These are phyloP conservation scores for Zaprionus lachaisei DNA, from an alignment of 1,140 invertebrate genomes.

Conservation along the genomic window DNA sequence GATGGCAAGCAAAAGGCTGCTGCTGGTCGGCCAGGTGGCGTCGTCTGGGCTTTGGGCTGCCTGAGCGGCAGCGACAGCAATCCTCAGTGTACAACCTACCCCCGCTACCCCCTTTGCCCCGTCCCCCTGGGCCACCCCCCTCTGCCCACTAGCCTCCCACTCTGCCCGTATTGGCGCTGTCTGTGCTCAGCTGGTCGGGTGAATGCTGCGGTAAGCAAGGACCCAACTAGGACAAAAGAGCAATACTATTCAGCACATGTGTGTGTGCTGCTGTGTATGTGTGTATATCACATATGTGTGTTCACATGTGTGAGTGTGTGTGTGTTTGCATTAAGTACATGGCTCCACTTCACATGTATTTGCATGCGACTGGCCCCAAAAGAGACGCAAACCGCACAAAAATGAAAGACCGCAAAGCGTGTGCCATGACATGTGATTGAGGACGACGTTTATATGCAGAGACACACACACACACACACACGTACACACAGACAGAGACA, in stretches of 20 bases:
- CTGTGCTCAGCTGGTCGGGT: conserved; percentile 35
- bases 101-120: background rate
- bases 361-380: conserved; percentile 60
- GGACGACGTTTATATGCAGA: conserved; percentile 74
- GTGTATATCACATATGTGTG: conserved; percentile 13
- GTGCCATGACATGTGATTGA: conserved; percentile 78
- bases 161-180: background rate
- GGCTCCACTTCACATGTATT: conserved; percentile 66
- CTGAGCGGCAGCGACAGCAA: conserved; percentile 73
- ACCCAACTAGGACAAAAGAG: conserved; percentile 80
- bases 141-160: background rate
- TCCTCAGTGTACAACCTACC: conserved; percentile 36
- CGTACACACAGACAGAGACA: conserved; percentile 3
- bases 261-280: conserved; percentile 15
- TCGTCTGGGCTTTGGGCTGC: conserved; percentile 70
- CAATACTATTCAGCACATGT: conserved; percentile 67
- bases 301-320: conserved; percentile 29
- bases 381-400: conserved; percentile 48
- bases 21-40: conserved; percentile 49
- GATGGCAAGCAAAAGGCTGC: conserved; percentile 32
- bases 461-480: conserved; percentile 27
- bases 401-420: conserved; percentile 73
- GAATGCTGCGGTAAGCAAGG: conserved; percentile 65
- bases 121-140: background rate
- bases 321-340: conserved; percentile 61